These are phyloP conservation scores for Galbula dea DNA, from an alignment of 2,113 vertebrate species.

Conservation along the genomic window DNA sequence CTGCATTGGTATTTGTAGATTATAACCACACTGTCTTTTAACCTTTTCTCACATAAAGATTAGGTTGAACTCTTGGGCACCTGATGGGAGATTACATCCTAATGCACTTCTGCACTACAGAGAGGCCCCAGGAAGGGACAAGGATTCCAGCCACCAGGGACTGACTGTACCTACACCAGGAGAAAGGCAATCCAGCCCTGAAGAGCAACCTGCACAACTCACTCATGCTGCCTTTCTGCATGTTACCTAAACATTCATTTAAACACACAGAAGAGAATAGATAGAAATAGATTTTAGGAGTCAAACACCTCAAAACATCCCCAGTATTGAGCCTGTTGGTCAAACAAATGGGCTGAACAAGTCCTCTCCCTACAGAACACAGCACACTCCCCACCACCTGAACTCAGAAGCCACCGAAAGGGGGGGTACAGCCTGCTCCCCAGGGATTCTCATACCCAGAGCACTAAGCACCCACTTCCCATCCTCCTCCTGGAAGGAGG, in stretches of 20 bases:
- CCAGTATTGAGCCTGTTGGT: fast-evolving
- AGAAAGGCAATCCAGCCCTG: not conserved
- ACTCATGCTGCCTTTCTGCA: not conserved
- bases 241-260: not conserved
- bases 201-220: not conserved
- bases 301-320: not conserved
- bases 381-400: not conserved
- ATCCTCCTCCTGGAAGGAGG: not conserved
- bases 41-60: conserved; percentile 12
- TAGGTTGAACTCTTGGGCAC: conserved; percentile 16
- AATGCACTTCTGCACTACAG: not conserved
- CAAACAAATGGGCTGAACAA: not conserved
- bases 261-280: not conserved
- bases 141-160: not conserved
- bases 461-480: not conserved
- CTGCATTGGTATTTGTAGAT: not conserved
- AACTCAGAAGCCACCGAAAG: not conserved
- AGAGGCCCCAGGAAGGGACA: not conserved
- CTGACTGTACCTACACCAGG: fast-evolving
- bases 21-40: conserved; percentile 24
- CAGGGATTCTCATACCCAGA: fast-evolving
- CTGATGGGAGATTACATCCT: not conserved
- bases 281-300: not conserved
- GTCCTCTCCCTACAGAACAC: no score
- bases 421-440: not conserved